Evolutionary conservation across 92 coral and sea anemone genomes (phyloP).

Genomic region (Zoanthus gigantus): DNA sequence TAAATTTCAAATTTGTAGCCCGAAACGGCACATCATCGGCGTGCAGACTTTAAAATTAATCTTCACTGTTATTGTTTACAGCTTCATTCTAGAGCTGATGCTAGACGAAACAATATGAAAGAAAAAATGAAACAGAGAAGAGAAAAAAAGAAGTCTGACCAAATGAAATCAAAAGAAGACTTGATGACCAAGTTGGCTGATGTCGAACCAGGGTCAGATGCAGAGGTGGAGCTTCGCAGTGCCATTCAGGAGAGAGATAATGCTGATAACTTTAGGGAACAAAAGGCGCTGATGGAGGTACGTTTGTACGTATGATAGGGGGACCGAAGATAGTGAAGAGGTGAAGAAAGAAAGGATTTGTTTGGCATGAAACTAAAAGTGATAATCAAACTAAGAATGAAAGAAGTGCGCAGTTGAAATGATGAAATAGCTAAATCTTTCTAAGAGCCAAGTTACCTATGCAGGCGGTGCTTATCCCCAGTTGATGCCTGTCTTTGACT

Average conservation of each 20-base stretch:
- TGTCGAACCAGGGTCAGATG: conserved; percentile 86
- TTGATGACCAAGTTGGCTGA: conserved; percentile 80
- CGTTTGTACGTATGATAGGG: not conserved
- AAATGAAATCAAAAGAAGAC: conserved; percentile 73
- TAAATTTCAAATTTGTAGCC: not conserved
- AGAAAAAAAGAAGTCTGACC: conserved; percentile 70
- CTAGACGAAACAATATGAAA: conserved; percentile 81
- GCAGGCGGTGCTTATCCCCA: too few species aligned
- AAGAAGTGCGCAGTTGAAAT: too few species aligned
- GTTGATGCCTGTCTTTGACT: too few species aligned
- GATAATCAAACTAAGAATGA: too few species aligned
- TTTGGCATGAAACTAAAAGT: too few species aligned
- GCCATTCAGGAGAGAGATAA: conserved; percentile 72
- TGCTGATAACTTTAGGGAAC: conserved; percentile 78
- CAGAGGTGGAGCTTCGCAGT: conserved; percentile 79
- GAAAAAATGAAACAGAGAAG: conserved; percentile 89
- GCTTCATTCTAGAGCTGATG: conserved; percentile 77
- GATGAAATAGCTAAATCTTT: too few species aligned
- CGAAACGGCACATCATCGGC: too few species aligned
- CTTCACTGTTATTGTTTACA: not conserved
- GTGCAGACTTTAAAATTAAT: too few species aligned
- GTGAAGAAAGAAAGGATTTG: too few species aligned
- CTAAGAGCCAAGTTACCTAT: too few species aligned
- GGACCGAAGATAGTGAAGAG: not conserved
- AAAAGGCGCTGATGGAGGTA: conserved; percentile 53